phyloP scores from a whole-genome alignment of 2,113 vertebrate species.

The Psittacara wagleri region DNA sequence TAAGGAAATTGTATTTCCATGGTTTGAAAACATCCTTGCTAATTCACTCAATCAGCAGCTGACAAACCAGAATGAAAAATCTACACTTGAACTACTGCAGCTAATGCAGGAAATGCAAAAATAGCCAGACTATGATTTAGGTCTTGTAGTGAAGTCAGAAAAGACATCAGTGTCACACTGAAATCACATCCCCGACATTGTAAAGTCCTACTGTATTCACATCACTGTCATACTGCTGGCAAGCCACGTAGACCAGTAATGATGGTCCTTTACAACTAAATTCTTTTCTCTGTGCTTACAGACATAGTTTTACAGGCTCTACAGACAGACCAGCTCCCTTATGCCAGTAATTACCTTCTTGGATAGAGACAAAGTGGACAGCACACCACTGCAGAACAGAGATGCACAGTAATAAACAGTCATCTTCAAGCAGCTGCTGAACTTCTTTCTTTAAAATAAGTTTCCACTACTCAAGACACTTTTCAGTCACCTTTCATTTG shows the following conservation, averaged over 20 bases:
- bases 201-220: slow-evolving; percentile 29
- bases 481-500: neutral
- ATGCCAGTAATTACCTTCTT: slow-evolving; percentile 38
- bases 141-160: neutral
- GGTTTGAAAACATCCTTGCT: neutral
- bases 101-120: slow-evolving; percentile 33
- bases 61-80: neutral
- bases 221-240: slow-evolving; percentile 27
- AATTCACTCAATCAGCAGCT: neutral
- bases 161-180: slow-evolving; percentile 42
- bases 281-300: slow-evolving; percentile 3
- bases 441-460: neutral
- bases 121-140: slow-evolving; percentile 36
- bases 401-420: neutral
- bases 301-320: neutral
- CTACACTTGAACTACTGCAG: neutral
- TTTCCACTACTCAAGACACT: neutral
- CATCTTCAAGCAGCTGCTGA: neutral
- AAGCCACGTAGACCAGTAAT: slow-evolving; percentile 3
- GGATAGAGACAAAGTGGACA: neutral
- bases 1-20: neutral
- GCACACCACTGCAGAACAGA: neutral
- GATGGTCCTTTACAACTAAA: neutral
- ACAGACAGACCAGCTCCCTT: neutral
- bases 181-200: slow-evolving; percentile 50